Evolutionary conservation across 2,113 vertebrate species (phyloP), one percentile per base, ranked within the genome.

Genomic region (Grammomys dolichurus): DNA sequence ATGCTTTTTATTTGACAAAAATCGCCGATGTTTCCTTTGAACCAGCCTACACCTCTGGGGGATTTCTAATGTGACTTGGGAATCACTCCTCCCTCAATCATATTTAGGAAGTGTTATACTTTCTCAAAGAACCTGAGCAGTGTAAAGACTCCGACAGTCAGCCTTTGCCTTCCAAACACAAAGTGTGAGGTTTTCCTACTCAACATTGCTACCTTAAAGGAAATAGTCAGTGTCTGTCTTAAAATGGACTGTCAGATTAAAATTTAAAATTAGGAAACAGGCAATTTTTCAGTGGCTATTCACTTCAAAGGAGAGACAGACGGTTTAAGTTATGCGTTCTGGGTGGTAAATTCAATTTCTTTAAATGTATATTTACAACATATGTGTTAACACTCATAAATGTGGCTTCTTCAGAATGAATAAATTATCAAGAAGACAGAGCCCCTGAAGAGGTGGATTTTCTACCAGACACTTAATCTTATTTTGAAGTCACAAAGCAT

Each of bases 11-110:
- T 93, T 96, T 93, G 65, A 92, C 89, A 90, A 96, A 97, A 95
- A 48, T 48, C 46, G 43, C 56, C 90, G 10, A 46, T 92, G 69
- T 90, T 96, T 95, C 85, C 92, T 98, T 94, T 96, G 84, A 97
- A 95, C 88, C 58, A 96, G 54, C 84, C 95, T 94, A 91, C 92
- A 82, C 92, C 90, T 97, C 86, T 82, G 36, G 77, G 95, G 95
- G 76, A 92, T 95, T 96, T 97, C 76, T 93, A 96, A 96, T 97
- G 96, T 97, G 95, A 90, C 94, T 95, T 93, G 76, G 36, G 94
- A 96, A 95, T 92, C 11, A 88, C 76, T 94, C 70, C 70, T 69
- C 70, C 58, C 31, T 33, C 63, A 20, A 91, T 56, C 73, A 67
- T 31, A 94, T 96, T 96, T 97, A 86, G 91, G 80, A 75, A 92